Evolutionary conservation across 2,113 vertebrate species (phyloP).

Genomic region (Calyptomena viridis): DNA sequence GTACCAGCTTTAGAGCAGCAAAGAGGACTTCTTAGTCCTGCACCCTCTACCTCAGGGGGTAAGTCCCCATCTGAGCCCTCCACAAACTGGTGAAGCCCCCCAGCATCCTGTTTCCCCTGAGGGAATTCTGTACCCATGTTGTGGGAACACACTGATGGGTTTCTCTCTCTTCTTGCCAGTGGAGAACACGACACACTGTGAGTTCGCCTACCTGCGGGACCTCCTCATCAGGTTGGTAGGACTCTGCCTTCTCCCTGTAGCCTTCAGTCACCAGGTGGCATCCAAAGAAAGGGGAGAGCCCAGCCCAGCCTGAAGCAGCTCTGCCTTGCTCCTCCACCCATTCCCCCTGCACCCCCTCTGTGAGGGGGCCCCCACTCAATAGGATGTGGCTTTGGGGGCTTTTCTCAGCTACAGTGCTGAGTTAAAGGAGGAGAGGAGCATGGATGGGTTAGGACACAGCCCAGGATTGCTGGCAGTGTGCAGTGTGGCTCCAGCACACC

Average conservation of each 20-base stretch:
- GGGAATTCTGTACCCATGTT: accelerated
- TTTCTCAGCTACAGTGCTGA: not conserved
- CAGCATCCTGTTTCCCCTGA: accelerated
- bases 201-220: slow-evolving; percentile 96
- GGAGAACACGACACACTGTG: slow-evolving; percentile 96
- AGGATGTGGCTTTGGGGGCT: not conserved
- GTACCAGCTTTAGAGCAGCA: not conserved
- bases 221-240: slow-evolving; percentile 93
- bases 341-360: not conserved
- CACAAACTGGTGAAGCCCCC: accelerated
- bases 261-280: not conserved
- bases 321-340: not conserved
- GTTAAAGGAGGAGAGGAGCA: not conserved
- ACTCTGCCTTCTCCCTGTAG: not conserved
- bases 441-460: not conserved
- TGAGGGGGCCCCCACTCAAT: accelerated
- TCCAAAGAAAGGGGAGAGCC: not conserved
- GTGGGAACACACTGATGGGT: not conserved
- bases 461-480: not conserved
- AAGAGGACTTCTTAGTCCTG: not conserved
- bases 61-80: not conserved
- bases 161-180: slow-evolving; percentile 74
- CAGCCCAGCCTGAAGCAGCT: not conserved
- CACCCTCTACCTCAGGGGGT: not conserved
- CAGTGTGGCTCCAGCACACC: not conserved